phyloP scores from a whole-genome alignment of 2,113 vertebrate genomes.

The Erythrolamprus reginae region DNA sequence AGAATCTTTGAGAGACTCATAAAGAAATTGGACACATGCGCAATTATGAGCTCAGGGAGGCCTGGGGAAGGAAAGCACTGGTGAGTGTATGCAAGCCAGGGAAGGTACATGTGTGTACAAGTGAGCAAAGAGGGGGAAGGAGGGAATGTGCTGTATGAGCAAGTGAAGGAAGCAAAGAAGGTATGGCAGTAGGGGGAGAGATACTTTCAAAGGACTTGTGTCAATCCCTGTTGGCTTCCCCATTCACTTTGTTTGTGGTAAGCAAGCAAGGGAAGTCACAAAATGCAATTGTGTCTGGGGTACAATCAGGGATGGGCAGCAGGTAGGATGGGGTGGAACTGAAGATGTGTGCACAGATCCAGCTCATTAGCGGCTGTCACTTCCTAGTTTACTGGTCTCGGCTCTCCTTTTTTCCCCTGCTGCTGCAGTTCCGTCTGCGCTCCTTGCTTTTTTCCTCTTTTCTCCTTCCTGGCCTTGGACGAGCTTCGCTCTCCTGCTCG shows the following conservation, averaged over 20 bases:
- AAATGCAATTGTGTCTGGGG: not conserved
- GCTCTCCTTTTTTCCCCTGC: too few relatives aligned
- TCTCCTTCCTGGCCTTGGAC: too few relatives aligned
- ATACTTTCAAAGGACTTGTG: not conserved
- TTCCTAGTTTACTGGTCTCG: too few relatives aligned
- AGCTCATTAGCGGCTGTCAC: too few relatives aligned
- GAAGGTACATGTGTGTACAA: not conserved
- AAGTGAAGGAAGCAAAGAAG: not conserved
- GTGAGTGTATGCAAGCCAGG: not conserved
- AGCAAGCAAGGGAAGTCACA: not conserved
- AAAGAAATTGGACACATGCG: not conserved
- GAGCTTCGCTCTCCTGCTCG: too few relatives aligned
- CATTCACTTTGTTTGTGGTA: not conserved
- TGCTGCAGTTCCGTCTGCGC: too few relatives aligned
- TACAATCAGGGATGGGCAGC: too few relatives aligned
- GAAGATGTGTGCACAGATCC: too few relatives aligned
- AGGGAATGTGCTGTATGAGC: not conserved
- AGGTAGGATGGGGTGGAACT: too few relatives aligned
- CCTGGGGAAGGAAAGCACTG: not conserved
- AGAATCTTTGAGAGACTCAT: not conserved
- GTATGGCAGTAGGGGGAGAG: not conserved
- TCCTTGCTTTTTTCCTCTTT: too few relatives aligned
- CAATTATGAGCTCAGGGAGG: not conserved
- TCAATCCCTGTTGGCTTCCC: not conserved
- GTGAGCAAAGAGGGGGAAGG: not conserved